Evolutionary conservation across 1,140 invertebrate genomes (phyloP), one percentile per base, ranked within the genome.

Genomic region (Camponotus floridanus): DNA sequence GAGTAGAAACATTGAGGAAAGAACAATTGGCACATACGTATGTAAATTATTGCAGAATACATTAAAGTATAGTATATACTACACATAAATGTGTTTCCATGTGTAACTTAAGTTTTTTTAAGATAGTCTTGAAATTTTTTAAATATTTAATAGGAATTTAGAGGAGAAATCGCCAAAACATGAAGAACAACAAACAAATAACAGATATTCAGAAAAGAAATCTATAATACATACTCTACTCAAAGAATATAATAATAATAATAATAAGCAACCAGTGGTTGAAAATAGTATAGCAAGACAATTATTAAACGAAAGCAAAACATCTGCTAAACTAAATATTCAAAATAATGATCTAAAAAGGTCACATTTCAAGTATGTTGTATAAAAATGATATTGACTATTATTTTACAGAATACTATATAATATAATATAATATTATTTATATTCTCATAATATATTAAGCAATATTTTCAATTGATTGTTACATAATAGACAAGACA

Each of bases 1-100:
- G 87, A 95, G 92, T 81, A 95, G 94, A 73, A 94, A 93, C 79
- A 91, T 91, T 13, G 93, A 42, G n/a, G 76, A 39, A 67, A 55
- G 31, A 79, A 79, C 68, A 74, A 55, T 76, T 6, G 33, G 9
- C 42, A 57, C 59, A 59, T n/a, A 71, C 11, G 59, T 85, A 83
- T 57, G 74, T 89, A 33, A 3, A 65, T 39, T 70, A 4, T 62
- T 26, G 42, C 48, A 68, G 39, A 39, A 42, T 57, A 36, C 9
- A 13, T 36, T 57, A 33, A 76, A 48, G 67, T 48, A 55, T 36
- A 26, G 45, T 36, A 26, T 13, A 31, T 2, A 70, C 42, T 11
- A 57, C 21, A n/a, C 18, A 62, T 36, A 45, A 51, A 13, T 7
- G 11, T 39, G 59, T 76, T 65, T 79, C 18, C 48, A 21, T 55